Conservation (phyloP, 2,888 invertebrate genomes). For the Metalampra italica region DNA sequence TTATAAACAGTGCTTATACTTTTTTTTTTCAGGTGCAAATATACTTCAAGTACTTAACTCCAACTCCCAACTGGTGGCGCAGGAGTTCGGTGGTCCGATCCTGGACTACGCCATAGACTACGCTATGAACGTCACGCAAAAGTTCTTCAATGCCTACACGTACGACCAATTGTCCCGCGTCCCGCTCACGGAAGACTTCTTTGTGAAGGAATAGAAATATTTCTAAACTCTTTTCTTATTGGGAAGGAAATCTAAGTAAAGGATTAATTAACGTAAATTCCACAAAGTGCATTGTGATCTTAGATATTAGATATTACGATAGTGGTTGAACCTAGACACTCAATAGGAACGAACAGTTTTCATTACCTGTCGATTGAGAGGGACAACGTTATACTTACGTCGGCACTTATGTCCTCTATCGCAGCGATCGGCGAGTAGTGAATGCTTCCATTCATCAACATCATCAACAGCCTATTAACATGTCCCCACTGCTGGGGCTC, state of each 20-base stretch:
- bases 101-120: conserved; percentile 70
- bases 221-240: not conserved
- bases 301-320: no score
- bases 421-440: no score
- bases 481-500: no score
- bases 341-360: no score
- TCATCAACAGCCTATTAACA: no score
- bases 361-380: no score
- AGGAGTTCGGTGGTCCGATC: conserved; percentile 69
- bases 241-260: not conserved
- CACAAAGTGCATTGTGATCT: not conserved
- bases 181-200: conserved; percentile 63
- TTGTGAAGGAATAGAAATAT: conserved; percentile 44
- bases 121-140: conserved; percentile 69
- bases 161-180: conserved; percentile 64
- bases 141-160: conserved; percentile 67
- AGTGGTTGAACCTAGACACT: no score
- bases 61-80: conserved; percentile 63
- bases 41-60: conserved; percentile 61
- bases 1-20: no score
- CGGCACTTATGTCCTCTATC: no score
- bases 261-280: not conserved
- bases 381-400: no score
- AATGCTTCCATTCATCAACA: no score
- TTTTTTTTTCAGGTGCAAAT: conserved; percentile 48